Conservation (phyloP, 1,140 invertebrate genomes). For the Eupeodes corollae region DNA sequence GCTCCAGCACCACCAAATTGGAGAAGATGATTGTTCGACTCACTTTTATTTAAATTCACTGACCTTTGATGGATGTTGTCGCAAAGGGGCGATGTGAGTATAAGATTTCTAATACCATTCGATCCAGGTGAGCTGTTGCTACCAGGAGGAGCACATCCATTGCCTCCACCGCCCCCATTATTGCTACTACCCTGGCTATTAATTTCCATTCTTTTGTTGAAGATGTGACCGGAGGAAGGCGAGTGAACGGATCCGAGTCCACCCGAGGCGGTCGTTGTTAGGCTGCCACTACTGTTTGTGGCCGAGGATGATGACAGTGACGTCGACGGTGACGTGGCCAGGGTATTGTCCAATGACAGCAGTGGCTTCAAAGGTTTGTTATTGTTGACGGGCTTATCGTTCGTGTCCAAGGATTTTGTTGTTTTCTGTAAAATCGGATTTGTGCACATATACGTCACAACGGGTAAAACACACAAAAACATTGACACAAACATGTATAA, state of each 20-base stretch:
- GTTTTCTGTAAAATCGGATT: constrained; percentile 23
- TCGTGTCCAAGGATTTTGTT: constrained; percentile 33
- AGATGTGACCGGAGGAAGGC: background rate
- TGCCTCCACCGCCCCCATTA: background rate
- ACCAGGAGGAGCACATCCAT: constrained; percentile 12
- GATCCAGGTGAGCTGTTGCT: constrained; percentile 27
- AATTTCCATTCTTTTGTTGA: constrained; percentile 2
- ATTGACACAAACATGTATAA: too few species aligned
- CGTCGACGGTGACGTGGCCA: background rate
- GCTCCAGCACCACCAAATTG: too few species aligned
- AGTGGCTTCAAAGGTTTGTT: constrained; percentile 33
- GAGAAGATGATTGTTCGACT: too few species aligned
- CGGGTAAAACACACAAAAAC: too few species aligned
- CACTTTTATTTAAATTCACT: too few species aligned
- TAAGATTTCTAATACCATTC: constrained; percentile 32
- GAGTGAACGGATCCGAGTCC: background rate
- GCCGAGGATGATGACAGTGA: background rate
- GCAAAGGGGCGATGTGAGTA: constrained; percentile 23
- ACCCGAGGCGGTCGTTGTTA: background rate
- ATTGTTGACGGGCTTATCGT: constrained; percentile 32
- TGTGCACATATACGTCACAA: background rate
- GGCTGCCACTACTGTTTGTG: constrained; percentile 1
- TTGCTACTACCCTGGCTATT: background rate
- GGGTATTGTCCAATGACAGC: constrained; percentile 24
- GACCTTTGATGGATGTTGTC: too few species aligned